A percentile compares a stretch with the other conserved stretches of the same genome.
Conservation (phyloP, 2,888 invertebrate genomes). For the Stictocephala bisonia region DNA sequence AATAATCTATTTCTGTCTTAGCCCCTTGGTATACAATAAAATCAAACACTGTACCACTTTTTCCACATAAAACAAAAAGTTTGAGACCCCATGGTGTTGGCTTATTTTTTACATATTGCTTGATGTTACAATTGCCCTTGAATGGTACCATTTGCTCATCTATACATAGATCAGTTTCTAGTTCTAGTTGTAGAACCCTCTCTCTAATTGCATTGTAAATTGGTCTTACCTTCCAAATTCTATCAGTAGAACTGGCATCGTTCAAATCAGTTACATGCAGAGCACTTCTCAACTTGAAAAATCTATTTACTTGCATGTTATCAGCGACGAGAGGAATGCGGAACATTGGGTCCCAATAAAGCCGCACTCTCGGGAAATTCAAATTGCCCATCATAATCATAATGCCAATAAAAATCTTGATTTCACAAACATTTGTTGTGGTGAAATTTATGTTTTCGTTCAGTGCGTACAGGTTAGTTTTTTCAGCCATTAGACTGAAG, state of each 20-base stretch:
- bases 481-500: background rate
- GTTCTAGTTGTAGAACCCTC: slow-evolving; percentile 2
- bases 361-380: slow-evolving; percentile 18
- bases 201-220: slow-evolving; percentile 36
- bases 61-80: slow-evolving; percentile 54
- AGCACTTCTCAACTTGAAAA: slow-evolving; percentile 50
- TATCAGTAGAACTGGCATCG: slow-evolving; percentile 18
- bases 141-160: slow-evolving; percentile 56
- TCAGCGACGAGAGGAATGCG: slow-evolving; percentile 33
- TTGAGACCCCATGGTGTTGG: slow-evolving; percentile 56
- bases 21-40: slow-evolving; percentile 56
- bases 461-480: background rate
- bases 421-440: slow-evolving; percentile 4
- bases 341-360: slow-evolving; percentile 32
- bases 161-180: slow-evolving; percentile 32
- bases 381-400: slow-evolving; percentile 30
- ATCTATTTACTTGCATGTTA: slow-evolving; percentile 52
- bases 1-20: slow-evolving; percentile 47
- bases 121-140: slow-evolving; percentile 54
- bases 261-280: slow-evolving; percentile 51
- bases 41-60: slow-evolving; percentile 53
- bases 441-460: background rate
- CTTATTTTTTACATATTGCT: slow-evolving; percentile 56
- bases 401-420: slow-evolving; percentile 2
- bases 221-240: slow-evolving; percentile 46